These are phyloP conservation scores for Chironomus riparius DNA, from an alignment of 2,888 invertebrate species.

Conservation along the genomic window DNA sequence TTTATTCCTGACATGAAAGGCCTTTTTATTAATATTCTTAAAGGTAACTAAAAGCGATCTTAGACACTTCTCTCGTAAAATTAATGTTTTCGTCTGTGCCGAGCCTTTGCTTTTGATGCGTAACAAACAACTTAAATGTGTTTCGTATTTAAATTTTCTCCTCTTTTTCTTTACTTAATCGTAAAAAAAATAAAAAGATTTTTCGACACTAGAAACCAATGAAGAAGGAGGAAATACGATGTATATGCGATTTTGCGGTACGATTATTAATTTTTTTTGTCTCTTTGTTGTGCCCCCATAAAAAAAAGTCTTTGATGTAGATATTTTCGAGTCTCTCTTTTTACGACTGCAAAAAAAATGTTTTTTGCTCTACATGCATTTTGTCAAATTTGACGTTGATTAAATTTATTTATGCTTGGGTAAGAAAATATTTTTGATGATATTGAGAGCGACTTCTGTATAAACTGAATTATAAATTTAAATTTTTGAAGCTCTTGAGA, in stretches of 20 bases:
- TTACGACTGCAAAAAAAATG: no score
- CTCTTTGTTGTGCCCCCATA: not conserved
- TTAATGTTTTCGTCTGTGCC: constrained; percentile 1
- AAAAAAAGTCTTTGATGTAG: no score
- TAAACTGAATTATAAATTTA: no score
- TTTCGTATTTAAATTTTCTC: not conserved
- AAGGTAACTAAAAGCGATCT: constrained; percentile 1
- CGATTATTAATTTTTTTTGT: not conserved
- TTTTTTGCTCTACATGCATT: no score
- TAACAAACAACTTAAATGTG: not conserved
- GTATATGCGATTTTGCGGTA: not conserved
- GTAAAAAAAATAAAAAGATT: no score
- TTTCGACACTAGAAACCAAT: not conserved
- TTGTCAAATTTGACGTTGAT: no score
- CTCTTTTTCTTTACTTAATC: not conserved
- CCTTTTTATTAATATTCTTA: not conserved
- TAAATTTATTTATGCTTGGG: no score
- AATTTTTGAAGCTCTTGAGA: no score
- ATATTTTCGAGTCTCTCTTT: no score
- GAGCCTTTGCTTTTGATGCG: not conserved
- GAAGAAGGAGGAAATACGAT: not conserved
- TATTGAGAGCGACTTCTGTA: no score
- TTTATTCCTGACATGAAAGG: not conserved
- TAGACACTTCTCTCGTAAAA: constrained; percentile 8
- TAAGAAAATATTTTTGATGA: no score